Evolutionary conservation across 2,888 invertebrate genomes (phyloP).

Genomic region (Prenolepis imparis): DNA sequence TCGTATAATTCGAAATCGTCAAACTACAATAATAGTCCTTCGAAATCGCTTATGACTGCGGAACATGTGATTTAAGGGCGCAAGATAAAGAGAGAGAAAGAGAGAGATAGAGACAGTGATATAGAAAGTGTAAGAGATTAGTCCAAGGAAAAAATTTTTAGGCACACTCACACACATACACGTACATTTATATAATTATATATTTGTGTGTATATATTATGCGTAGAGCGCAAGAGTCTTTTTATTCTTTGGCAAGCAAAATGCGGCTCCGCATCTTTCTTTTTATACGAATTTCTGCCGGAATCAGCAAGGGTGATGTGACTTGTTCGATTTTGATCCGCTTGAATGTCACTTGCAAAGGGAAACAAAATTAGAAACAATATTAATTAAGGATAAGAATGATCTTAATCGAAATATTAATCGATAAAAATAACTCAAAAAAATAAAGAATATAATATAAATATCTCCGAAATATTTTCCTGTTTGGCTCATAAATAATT

Average conservation of each 20-base stretch:
- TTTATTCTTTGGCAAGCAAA: slow-evolving; percentile 73
- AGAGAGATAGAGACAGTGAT: slow-evolving; percentile 61
- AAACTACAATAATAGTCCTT: slow-evolving; percentile 41
- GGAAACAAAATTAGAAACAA: not conserved
- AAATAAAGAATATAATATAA: slow-evolving; percentile 9
- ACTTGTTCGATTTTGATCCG: slow-evolving; percentile 18
- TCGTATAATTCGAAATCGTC: slow-evolving; percentile 35
- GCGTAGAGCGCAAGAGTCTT: slow-evolving; percentile 72
- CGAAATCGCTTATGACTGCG: slow-evolving; percentile 54
- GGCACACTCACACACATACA: slow-evolving; percentile 78
- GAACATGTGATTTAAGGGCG: slow-evolving; percentile 57
- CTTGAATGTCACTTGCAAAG: not conserved
- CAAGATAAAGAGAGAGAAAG: slow-evolving; percentile 62
- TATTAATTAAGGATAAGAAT: not conserved
- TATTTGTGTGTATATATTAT: slow-evolving; percentile 66
- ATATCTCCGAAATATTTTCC: not conserved
- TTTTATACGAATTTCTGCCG: slow-evolving; percentile 57
- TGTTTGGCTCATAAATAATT: not conserved
- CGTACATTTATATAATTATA: slow-evolving; percentile 75
- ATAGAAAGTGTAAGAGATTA: slow-evolving; percentile 74
- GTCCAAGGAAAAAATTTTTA: slow-evolving; percentile 74
- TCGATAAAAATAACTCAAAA: not conserved
- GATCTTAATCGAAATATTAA: not conserved
- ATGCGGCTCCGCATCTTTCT: slow-evolving; percentile 61
- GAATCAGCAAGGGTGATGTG: slow-evolving; percentile 32